These are phyloP conservation scores for Tapirus indicus DNA, from an alignment of 2,797 vertebrate species.

Conservation along the genomic window DNA sequence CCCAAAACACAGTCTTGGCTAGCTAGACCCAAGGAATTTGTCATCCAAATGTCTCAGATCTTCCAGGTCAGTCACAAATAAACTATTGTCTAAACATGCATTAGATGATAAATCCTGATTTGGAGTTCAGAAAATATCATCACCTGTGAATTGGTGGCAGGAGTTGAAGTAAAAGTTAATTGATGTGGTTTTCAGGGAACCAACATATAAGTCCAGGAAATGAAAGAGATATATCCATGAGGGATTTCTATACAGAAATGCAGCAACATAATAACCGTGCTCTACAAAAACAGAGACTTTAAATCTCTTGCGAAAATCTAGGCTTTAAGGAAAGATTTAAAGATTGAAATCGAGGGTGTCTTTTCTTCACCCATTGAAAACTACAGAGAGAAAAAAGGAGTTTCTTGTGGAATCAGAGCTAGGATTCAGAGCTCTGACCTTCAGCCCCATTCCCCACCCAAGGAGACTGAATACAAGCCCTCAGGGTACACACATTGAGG, in stretches of 20 bases:
- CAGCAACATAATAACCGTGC: background rate
- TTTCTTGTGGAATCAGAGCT: background rate
- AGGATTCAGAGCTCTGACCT: background rate
- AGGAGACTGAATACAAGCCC: background rate
- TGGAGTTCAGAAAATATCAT: background rate
- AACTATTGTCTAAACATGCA: background rate
- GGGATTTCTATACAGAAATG: constrained; percentile 1
- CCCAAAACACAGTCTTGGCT: background rate
- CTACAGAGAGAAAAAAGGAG: background rate
- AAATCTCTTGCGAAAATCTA: background rate
- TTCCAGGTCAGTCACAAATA: background rate
- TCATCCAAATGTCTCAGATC: background rate
- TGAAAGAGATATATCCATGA: background rate
- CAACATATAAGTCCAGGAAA: background rate
- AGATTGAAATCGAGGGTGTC: background rate
- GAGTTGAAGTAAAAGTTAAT: background rate
- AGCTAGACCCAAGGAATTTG: background rate
- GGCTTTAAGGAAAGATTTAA: background rate
- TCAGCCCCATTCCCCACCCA: too few species aligned
- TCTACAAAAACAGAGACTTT: background rate
- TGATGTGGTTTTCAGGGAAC: background rate
- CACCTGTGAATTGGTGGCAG: background rate
- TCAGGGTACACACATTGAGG: rapidly evolving
- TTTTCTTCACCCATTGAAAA: background rate
- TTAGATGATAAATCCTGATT: background rate